Evolutionary conservation across 1,140 invertebrate species (phyloP), one percentile per base, ranked within the genome.

Genomic region (Cyphomyrmex costatus): DNA sequence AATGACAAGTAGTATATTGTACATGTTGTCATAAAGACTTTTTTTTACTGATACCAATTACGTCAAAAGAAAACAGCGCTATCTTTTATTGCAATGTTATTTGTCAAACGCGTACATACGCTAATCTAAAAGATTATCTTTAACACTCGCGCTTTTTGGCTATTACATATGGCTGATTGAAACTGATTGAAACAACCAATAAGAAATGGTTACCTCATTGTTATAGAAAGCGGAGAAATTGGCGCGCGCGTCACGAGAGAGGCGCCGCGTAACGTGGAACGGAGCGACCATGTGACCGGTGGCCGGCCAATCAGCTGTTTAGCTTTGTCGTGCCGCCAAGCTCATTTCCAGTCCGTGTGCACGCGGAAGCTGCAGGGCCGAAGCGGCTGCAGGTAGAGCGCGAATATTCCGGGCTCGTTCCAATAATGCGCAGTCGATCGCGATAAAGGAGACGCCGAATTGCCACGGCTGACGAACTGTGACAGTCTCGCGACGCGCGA

Each of bases 271-370:
- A 86, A 89, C 84, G 88, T 89, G 88, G 88, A 89, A 89, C 77
- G 79, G 58, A 53, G 61, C 33, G 91, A 77, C 95, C 95, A 95
- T 95, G 95, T 96, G 95, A 95, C 86, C 65, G 51, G 65, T 46
- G 56, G 86, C 66, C 53, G 89, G 94, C 95, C 96, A 96, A 96
- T 96, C 95, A 95, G 95, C 95, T 94, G 92, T 94, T 95, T 94
- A 91, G 93, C 95, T 96, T 96, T 96, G 95, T 96, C 95, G 95
- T 95, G 95, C 96, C 96, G 96, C 96, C 95, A 96, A 96, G 96
- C 95, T 96, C 94, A 93, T 94, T 93, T 93, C 95, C 95, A 94
- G 93, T 95, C 94, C 92, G 95, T 92, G 93, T 95, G 95, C 95
- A 96, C 94, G 94, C 95, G 95, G 94, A 94, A 94, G 93, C 93